These are phyloP conservation scores for Zoanthus sansibaricus DNA, from an alignment of 92 coral and sea anemone species.

Conservation along the genomic window DNA sequence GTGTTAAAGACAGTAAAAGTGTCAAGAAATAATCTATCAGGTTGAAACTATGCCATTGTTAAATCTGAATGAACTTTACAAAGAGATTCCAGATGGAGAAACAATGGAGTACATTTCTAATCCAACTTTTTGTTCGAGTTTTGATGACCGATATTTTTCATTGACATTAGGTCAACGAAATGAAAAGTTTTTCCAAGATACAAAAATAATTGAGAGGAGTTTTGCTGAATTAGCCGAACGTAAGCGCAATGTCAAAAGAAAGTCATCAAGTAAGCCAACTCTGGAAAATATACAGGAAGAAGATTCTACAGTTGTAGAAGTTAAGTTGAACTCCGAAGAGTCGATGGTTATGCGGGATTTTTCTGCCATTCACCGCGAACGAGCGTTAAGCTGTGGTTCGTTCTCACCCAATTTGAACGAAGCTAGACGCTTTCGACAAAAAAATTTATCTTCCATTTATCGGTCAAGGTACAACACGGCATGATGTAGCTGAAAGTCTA, in stretches of 20 bases:
- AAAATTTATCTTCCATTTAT: neutral
- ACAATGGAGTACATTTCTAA: neutral
- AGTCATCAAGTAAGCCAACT: slow-evolving; percentile 5
- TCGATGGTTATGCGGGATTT: slow-evolving; percentile 12
- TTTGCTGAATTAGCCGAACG: slow-evolving; percentile 5
- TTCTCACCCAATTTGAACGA: slow-evolving; percentile 10
- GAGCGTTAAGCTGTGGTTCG: slow-evolving; percentile 25
- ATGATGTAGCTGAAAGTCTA: neutral
- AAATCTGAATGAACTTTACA: neutral
- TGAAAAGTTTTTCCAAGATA: slow-evolving; percentile 13
- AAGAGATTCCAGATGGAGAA: neutral
- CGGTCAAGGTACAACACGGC: neutral
- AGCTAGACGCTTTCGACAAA: slow-evolving; percentile 25
- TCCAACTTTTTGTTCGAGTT: neutral
- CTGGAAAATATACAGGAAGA: slow-evolving; percentile 38
- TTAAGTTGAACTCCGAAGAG: slow-evolving; percentile 12
- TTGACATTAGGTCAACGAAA: neutral
- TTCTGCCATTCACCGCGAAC: slow-evolving; percentile 28
- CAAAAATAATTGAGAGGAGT: slow-evolving; percentile 23
- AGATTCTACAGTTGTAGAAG: neutral
- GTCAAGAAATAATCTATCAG: neutral
- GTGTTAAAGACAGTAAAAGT: neutral
- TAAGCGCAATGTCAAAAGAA: slow-evolving; percentile 16
- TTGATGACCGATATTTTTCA: neutral
- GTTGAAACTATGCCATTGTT: neutral